phyloP scores from a whole-genome alignment of 2,113 vertebrate genomes.

The Erinaceus europaeus region DNA sequence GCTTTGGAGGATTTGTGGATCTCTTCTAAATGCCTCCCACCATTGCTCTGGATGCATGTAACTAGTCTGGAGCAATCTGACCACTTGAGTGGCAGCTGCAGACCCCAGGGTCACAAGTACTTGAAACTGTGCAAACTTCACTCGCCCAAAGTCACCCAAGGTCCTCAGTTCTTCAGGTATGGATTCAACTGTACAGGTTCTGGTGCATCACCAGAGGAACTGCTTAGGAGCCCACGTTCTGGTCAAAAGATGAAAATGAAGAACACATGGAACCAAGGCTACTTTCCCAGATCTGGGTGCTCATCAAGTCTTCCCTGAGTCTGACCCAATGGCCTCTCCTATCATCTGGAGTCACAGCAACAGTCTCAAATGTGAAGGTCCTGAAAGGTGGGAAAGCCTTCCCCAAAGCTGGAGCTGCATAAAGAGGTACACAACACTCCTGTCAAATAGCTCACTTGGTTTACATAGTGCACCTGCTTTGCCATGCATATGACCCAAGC shows the following conservation, averaged over 20 bases:
- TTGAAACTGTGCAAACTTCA: neutral
- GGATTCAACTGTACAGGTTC: neutral
- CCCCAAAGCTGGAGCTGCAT: neutral
- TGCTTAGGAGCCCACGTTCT: neutral
- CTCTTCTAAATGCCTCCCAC: neutral
- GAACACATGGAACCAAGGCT: neutral
- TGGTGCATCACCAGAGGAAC: neutral
- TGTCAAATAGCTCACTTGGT: too few species aligned
- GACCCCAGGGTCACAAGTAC: too few species aligned
- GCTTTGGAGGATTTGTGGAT: neutral
- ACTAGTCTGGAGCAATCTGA: too few species aligned
- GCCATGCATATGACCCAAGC: too few species aligned
- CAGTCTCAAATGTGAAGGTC: neutral
- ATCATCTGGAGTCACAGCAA: neutral
- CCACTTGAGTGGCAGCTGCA: too few species aligned
- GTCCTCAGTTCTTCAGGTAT: neutral
- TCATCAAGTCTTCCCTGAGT: too few species aligned
- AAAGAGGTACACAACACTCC: too few species aligned
- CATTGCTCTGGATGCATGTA: too few species aligned
- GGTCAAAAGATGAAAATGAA: neutral
- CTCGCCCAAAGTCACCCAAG: neutral
- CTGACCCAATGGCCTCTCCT: neutral
- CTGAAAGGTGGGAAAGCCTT: too few species aligned
- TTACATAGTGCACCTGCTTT: too few species aligned
- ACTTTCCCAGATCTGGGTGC: neutral